phyloP scores from a whole-genome alignment of 2,113 vertebrate species.

The Taurulus bubalis region DNA sequence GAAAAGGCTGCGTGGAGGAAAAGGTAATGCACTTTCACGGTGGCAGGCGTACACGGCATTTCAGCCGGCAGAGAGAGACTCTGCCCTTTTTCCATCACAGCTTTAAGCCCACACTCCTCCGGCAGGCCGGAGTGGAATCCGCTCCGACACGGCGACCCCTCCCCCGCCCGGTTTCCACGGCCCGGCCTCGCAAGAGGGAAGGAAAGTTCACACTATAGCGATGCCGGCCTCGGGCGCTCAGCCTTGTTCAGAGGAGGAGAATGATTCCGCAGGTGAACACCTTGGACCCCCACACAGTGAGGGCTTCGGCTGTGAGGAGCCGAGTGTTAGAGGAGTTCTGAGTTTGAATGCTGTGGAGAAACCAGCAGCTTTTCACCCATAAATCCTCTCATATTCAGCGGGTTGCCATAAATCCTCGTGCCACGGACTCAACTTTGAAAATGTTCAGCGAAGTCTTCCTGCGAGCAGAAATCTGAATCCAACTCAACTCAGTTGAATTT shows the following conservation, averaged over 20 bases:
- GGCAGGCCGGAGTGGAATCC: conserved; percentile 36
- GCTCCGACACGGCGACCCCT: conserved; percentile 46
- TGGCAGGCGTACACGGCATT: conserved; percentile 34
- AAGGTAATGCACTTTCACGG: conserved; percentile 58
- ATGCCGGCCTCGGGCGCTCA: conserved; percentile 50
- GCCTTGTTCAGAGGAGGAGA: conserved; percentile 46
- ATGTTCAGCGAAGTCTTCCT: background rate
- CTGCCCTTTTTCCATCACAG: conserved; percentile 58
- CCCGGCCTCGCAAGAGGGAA: conserved; percentile 16
- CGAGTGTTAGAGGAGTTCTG: background rate
- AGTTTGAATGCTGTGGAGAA: conserved; percentile 20
- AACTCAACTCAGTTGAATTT: background rate
- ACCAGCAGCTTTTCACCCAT: background rate
- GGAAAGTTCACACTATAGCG: conserved; percentile 57
- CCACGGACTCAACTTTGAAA: background rate
- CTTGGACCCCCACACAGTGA: background rate
- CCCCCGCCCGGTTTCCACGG: conserved; percentile 49
- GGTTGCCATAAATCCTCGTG: background rate
- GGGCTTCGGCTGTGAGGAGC: background rate
- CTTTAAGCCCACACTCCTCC: conserved; percentile 50
- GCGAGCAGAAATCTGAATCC: background rate
- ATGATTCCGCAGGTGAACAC: conserved; percentile 61
- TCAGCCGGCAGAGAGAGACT: conserved; percentile 44
- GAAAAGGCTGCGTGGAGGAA: conserved; percentile 33
- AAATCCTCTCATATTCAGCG: background rate